A percentile compares a stretch with the other conserved stretches of the same genome.
These are phyloP conservation scores for Rhinopomastus cyanomelas DNA, from an alignment of 2,113 vertebrate species.

Conservation along the genomic window DNA sequence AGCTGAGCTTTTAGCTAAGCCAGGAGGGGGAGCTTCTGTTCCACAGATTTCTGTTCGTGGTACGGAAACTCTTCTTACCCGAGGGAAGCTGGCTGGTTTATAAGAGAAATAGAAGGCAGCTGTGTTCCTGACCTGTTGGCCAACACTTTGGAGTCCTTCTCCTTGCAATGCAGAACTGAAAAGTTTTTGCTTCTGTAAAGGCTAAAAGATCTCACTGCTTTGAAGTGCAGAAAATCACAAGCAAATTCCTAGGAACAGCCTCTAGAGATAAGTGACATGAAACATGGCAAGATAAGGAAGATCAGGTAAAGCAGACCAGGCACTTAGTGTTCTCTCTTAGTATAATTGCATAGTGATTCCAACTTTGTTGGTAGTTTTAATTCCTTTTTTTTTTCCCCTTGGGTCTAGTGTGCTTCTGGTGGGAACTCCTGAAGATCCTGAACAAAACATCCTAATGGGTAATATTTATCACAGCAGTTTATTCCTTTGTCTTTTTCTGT, in stretches of 20 bases:
- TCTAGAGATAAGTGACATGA: not conserved
- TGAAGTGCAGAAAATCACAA: not conserved
- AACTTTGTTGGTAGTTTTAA: not conserved
- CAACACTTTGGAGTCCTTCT: not conserved
- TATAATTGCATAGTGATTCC: not conserved
- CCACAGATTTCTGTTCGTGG: not conserved
- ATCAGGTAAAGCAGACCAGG: not conserved
- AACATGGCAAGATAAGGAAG: not conserved
- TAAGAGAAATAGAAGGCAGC: not conserved
- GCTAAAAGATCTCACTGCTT: not conserved
- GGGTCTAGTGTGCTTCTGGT: not conserved
- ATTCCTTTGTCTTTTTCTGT: not conserved
- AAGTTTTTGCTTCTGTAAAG: not conserved
- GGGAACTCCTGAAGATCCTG: not conserved
- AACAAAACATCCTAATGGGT: not conserved
- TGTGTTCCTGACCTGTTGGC: not conserved
- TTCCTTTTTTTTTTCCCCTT: not conserved
- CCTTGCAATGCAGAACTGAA: not conserved
- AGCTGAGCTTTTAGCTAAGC: not conserved
- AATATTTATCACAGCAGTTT: not conserved
- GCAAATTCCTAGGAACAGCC: not conserved
- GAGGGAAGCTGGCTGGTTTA: not conserved
- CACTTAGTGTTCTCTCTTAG: not conserved
- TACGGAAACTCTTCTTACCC: not conserved
- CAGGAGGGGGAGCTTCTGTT: constrained; percentile 56